Conservation (phyloP, 1,140 invertebrate genomes). For the Hirudo medicinalis region DNA sequence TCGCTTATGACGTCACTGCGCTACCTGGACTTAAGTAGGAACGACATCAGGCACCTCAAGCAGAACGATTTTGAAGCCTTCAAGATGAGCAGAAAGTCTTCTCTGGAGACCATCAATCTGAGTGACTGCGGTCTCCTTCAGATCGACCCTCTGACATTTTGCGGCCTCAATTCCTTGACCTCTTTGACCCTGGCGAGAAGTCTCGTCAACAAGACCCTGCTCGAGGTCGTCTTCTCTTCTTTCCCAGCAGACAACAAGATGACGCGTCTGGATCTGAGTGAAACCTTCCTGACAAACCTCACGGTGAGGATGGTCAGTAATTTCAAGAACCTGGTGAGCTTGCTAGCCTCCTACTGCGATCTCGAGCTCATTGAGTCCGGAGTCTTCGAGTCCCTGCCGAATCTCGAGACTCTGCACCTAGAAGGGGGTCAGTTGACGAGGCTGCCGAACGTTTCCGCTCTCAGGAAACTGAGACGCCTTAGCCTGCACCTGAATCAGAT, state of each 20-base stretch:
- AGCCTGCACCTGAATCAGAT: conserved; percentile 16
- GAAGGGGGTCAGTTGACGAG: conserved; percentile 12
- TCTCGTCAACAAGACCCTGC: conserved; percentile 12
- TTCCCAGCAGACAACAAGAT: conserved; percentile 15
- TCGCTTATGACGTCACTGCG: conserved; percentile 12
- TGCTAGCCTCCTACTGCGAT: conserved; percentile 14
- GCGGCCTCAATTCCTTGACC: conserved; percentile 16
- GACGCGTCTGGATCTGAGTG: conserved; percentile 20
- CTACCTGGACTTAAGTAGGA: conserved; percentile 18
- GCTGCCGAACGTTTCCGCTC: conserved; percentile 15
- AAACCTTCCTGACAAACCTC: conserved; percentile 18
- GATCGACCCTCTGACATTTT: conserved; percentile 16
- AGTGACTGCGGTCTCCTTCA: conserved; percentile 21
- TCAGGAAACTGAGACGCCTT: conserved; percentile 18
- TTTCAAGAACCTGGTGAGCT: conserved; percentile 8
- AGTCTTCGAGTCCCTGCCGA: conserved; percentile 14
- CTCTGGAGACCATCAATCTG: conserved; percentile 20
- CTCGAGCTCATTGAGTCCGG: conserved; percentile 14
- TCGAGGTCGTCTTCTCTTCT: conserved; percentile 16
- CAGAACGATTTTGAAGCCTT: conserved; percentile 16
- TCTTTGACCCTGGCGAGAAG: conserved; percentile 19
- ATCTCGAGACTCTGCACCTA: conserved; percentile 18
- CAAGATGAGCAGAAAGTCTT: neutral
- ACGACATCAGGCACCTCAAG: conserved; percentile 15
- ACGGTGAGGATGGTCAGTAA: conserved; percentile 18